phyloP scores from a whole-genome alignment of 2,113 vertebrate genomes.

The Osmerus eperlanus region DNA sequence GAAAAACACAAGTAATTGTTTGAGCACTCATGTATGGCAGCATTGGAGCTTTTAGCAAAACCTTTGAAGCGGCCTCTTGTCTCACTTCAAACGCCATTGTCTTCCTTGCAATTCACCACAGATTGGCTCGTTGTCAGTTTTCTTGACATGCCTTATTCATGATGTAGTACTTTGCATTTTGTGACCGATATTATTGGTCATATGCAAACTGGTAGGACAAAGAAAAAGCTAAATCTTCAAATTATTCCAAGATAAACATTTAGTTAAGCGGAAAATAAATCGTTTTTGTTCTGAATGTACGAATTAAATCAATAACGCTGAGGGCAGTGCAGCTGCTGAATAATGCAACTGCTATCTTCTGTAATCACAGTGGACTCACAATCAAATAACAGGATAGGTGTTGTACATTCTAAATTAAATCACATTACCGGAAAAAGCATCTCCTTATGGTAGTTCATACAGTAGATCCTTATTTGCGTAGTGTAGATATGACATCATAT shows the following conservation, averaged over 20 bases:
- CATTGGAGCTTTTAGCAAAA: constrained; percentile 24
- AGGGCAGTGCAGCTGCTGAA: too few species aligned
- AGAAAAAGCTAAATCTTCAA: background rate
- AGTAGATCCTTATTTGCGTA: too few species aligned
- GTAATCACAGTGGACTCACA: background rate
- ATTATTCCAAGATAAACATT: constrained; percentile 20
- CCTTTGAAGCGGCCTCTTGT: constrained; percentile 25
- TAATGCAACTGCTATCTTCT: too few species aligned
- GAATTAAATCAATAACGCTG: background rate
- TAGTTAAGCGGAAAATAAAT: background rate
- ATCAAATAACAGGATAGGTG: too few species aligned
- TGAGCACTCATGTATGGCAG: constrained; percentile 17
- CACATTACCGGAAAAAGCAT: too few species aligned
- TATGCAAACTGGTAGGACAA: constrained; percentile 23
- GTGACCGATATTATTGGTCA: constrained; percentile 12
- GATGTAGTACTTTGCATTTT: constrained; percentile 24
- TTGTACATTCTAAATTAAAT: too few species aligned
- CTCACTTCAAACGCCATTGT: constrained; percentile 33
- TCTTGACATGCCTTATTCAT: constrained; percentile 38
- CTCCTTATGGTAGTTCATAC: too few species aligned
- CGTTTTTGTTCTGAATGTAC: background rate
- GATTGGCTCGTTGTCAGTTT: constrained; percentile 29
- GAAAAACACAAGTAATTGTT: constrained; percentile 2
- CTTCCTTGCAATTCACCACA: constrained; percentile 13
- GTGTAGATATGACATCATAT: too few species aligned